Base-by-base conservation (phyloP, 2,888 invertebrate species). In the Leptothorax acervorum region DNA sequence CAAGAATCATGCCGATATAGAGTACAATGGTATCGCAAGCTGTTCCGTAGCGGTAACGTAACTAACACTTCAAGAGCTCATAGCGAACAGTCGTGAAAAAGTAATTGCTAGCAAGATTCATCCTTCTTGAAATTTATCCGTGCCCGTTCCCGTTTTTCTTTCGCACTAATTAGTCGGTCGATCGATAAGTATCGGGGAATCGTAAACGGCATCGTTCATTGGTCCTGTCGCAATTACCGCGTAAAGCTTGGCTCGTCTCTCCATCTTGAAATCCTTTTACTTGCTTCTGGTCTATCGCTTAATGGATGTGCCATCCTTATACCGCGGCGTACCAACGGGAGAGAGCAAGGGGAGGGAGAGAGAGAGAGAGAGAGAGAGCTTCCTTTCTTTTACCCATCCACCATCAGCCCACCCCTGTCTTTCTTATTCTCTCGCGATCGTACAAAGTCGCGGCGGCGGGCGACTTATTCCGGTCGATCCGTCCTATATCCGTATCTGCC, bases 381-480 rank as follows among this genome's bases (percentile, higher is more conserved):
- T 76, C 18, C 53, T 66, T 51, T 53, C 82, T 66, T 86, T 70
- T 55, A 60, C 23, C 78, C 73, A 78, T 73, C 65, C 57, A 42
- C 74, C 62, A 11, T 82, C 85, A 55, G 18, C 18, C 51, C 55
- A 23, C 55, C 48, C 12, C 42, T 45, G 35, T 73, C 55, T 51
- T 60, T 65, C 71, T 87, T 81, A 84, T 83, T 82, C 85, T 73
- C 63, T 73, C 76, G 71, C 85, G 81, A 82, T 88, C 68, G 83
- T 51, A 90, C 89, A 89, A 83, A 88, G 89, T 85, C 83, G 76
- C 65, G 76, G 15, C 35, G 35, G 35, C 35, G 35, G 6, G 6
- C 87, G 84, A 89, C 89, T 89, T 90, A 89, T 90, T 90, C 85
- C 86, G 78, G 81, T 86, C 85, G 87, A 90, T 89, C 89, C 90